These are phyloP conservation scores for Scyliorhinus canicula DNA, from an alignment of 2,797 vertebrate genomes.

Conservation along the genomic window DNA sequence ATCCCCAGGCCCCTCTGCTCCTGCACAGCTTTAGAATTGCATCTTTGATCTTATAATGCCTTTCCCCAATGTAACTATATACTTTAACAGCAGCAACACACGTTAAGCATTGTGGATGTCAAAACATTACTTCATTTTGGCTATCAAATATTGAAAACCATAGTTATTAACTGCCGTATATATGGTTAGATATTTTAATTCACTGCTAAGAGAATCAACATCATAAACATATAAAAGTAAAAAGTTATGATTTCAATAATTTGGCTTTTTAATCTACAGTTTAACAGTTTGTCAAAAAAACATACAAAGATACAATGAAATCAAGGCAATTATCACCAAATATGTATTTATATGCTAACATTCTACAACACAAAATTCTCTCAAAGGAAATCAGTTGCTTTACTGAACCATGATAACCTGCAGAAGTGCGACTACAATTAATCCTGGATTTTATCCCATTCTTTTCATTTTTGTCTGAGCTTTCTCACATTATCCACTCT, in stretches of 20 bases:
- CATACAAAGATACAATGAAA: neutral
- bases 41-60: neutral
- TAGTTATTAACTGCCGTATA: neutral
- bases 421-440: slow-evolving; percentile 18
- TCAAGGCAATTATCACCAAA: neutral
- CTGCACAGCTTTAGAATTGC: neutral
- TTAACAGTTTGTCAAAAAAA: neutral
- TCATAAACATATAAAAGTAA: neutral
- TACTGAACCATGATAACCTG: neutral
- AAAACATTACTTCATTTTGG: neutral
- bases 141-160: neutral
- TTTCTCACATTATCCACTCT: slow-evolving; percentile 36
- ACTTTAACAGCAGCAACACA: too few relatives aligned
- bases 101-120: neutral
- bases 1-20: neutral
- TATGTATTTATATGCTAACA: neutral
- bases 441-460: slow-evolving; percentile 24
- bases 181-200: neutral
- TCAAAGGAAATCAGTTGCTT: slow-evolving; percentile 12
- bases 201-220: neutral
- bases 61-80: neutral
- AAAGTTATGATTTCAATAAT: neutral
- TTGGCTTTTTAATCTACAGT: neutral
- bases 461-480: neutral
- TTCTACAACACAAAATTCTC: neutral